Percentiles rank a stretch among this genome's conserved stretches.
Evolutionary conservation across 2,888 invertebrate genomes (phyloP).

Genomic region (Hoplodrina blanda): DNA sequence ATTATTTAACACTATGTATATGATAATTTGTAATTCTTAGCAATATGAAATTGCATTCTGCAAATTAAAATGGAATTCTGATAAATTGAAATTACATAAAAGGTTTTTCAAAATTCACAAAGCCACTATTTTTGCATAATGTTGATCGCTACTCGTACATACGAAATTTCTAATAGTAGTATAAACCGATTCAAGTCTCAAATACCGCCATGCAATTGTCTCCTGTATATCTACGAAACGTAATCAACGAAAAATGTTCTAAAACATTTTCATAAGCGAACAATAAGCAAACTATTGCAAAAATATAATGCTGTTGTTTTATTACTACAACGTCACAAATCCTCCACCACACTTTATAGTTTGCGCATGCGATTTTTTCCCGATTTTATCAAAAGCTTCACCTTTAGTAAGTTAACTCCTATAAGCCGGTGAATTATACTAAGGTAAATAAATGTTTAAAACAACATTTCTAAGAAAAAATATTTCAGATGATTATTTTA

Average conservation of each 20-base stretch:
- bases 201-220: constrained; percentile 81
- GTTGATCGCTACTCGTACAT: constrained; percentile 69
- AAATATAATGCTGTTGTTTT: constrained; percentile 77
- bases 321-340: constrained; percentile 79
- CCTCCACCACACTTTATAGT: constrained; percentile 83
- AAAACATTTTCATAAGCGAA: constrained; percentile 84
- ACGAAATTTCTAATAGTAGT: constrained; percentile 60
- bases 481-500: constrained; percentile 70
- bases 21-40: not conserved
- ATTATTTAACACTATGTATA: not conserved
- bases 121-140: constrained; percentile 25
- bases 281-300: constrained; percentile 86
- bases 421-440: constrained; percentile 67
- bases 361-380: constrained; percentile 84
- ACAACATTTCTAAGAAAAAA: constrained; percentile 67
- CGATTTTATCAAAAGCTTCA: constrained; percentile 62
- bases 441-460: constrained; percentile 61
- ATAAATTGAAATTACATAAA: not conserved
- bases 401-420: constrained; percentile 53
- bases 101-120: not conserved
- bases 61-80: not conserved
- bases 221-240: constrained; percentile 78
- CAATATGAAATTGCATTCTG: not conserved
- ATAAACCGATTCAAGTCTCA: constrained; percentile 68
- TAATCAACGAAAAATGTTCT: constrained; percentile 81